Evolutionary conservation across 2,113 vertebrate species (phyloP).

Genomic region (Pseudorectes ferrugineus): DNA sequence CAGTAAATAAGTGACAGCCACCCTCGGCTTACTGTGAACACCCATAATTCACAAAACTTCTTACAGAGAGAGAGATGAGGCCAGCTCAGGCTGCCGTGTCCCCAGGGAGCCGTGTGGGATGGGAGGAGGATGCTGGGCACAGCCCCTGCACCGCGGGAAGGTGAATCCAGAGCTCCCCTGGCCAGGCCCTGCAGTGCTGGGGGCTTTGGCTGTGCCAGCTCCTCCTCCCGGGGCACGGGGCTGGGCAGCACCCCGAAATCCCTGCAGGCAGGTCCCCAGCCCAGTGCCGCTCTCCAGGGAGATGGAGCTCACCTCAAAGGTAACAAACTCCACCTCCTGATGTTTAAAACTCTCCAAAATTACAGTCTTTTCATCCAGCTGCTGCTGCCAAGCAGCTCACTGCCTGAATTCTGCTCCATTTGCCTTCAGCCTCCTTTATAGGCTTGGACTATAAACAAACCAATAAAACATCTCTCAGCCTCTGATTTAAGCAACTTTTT

Average conservation of each 20-base stretch:
- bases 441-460: not conserved
- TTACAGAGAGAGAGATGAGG: accelerated
- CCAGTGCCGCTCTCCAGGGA: not conserved
- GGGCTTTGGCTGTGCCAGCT: not conserved
- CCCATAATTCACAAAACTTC: not conserved
- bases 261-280: too few species aligned
- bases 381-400: not conserved
- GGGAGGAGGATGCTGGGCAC: not conserved
- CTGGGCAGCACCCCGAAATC: not conserved
- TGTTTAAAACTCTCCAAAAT: not conserved
- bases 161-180: not conserved
- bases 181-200: accelerated
- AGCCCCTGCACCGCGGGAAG: accelerated
- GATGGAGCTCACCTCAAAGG: not conserved
- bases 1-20: not conserved
- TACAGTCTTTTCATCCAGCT: accelerated
- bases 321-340: not conserved
- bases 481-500: not conserved
- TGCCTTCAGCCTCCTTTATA: not conserved
- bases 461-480: not conserved
- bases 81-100: accelerated
- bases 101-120: accelerated
- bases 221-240: not conserved
- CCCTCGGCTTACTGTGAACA: not conserved
- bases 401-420: not conserved